phyloP scores from a whole-genome alignment of 2,888 invertebrate genomes.

The Nephrotoma guestfalica region DNA sequence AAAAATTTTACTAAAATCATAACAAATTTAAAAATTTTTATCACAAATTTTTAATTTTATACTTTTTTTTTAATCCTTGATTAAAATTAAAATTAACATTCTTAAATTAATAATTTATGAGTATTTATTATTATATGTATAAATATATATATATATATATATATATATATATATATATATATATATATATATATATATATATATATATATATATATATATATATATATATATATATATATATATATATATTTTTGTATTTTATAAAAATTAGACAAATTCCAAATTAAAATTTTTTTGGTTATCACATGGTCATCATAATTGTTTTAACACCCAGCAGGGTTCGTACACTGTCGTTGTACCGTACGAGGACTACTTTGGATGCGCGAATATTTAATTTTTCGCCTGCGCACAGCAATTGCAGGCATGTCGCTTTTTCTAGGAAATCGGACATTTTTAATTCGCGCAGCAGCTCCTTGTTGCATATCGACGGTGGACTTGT shows the following conservation, averaged over 20 bases:
- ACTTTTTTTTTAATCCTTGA: not conserved
- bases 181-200: not conserved
- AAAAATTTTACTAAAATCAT: not conserved
- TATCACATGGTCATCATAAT: slow-evolving; percentile 49
- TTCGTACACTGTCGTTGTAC: slow-evolving; percentile 70
- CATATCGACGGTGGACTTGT: slow-evolving; percentile 20
- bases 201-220: not conserved
- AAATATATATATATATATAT: not conserved
- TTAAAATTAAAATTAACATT: not conserved
- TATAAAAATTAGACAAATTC: not conserved
- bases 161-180: not conserved
- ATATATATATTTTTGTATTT: not conserved
- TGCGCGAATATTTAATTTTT: slow-evolving; percentile 63
- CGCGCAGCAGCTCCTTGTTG: slow-evolving; percentile 37
- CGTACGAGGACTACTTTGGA: slow-evolving; percentile 69
- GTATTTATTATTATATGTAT: not conserved
- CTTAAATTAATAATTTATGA: not conserved
- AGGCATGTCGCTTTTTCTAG: slow-evolving; percentile 66
- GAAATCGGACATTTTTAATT: slow-evolving; percentile 67
- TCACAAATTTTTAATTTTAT: not conserved
- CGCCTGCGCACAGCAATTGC: slow-evolving; percentile 61
- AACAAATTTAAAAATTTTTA: not conserved
- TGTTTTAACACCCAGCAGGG: slow-evolving; percentile 67
- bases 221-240: not conserved
- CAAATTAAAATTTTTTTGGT: not conserved